These are phyloP conservation scores for Eupithecia tripunctaria DNA, from an alignment of 2,888 invertebrate genomes.

Conservation along the genomic window DNA sequence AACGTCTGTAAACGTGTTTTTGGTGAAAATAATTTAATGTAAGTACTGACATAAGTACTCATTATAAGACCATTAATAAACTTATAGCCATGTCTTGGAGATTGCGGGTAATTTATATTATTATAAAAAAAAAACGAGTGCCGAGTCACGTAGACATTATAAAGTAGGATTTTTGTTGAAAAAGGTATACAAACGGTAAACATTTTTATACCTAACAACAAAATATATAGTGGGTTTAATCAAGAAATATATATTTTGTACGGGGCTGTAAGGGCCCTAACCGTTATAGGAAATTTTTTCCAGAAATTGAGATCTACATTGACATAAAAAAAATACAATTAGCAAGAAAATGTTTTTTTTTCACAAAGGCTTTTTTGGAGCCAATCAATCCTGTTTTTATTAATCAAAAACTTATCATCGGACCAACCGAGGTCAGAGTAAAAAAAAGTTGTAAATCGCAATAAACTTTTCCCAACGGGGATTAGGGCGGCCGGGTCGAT, in stretches of 20 bases:
- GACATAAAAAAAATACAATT: neutral
- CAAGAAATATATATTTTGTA: too few relatives aligned
- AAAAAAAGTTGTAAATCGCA: too few relatives aligned
- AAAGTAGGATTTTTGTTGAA: neutral
- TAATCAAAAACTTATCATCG: too few relatives aligned
- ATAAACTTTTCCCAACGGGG: too few relatives aligned
- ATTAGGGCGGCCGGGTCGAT: too few relatives aligned
- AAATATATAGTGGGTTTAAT: too few relatives aligned
- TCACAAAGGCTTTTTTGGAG: too few relatives aligned
- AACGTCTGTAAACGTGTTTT: constrained; percentile 24
- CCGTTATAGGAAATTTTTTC: neutral
- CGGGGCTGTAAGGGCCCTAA: too few relatives aligned
- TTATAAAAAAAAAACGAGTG: neutral
- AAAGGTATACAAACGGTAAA: too few relatives aligned
- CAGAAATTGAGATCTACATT: neutral
- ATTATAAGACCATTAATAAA: constrained; percentile 22
- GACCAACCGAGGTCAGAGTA: too few relatives aligned
- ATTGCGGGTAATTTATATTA: constrained; percentile 1
- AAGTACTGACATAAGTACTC: constrained; percentile 15
- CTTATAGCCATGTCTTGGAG: constrained; percentile 11
- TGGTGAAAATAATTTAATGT: constrained; percentile 32
- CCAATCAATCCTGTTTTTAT: neutral
- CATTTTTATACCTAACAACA: too few relatives aligned
- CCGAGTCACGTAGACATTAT: neutral
- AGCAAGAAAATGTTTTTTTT: too few relatives aligned